phyloP scores from a whole-genome alignment of 1,140 invertebrate species.

The Stegodyphus dumicola region DNA sequence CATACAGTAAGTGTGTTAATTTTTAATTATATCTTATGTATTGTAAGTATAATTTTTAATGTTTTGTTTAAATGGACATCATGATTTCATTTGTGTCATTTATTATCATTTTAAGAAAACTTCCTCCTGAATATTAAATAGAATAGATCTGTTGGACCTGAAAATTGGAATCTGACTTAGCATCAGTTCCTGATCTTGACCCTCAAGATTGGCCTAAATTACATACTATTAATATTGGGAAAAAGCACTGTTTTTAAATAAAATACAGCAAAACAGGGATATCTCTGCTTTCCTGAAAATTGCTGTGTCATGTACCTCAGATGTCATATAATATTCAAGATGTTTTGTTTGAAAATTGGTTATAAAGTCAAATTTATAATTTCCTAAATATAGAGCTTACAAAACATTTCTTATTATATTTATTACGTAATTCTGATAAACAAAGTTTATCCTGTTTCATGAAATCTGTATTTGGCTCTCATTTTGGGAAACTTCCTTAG shows the following conservation, averaged over 20 bases:
- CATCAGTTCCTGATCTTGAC: no score
- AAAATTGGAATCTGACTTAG: no score
- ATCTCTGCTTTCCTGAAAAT: no score
- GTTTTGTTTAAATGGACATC: background rate
- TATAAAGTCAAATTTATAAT: background rate
- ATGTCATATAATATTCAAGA: no score
- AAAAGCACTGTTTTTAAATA: no score
- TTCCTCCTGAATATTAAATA: background rate
- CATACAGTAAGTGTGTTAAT: constrained; percentile 26
- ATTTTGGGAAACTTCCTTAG: background rate
- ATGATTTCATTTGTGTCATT: background rate
- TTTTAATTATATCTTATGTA: background rate
- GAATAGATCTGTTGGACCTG: no score
- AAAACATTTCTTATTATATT: background rate
- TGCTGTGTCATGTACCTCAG: no score
- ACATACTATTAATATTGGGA: no score
- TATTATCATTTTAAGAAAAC: background rate
- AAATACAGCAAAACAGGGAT: no score
- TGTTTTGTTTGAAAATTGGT: background rate
- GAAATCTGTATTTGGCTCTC: background rate
- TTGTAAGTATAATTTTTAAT: background rate
- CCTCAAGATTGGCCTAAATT: no score
- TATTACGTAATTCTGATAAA: background rate
- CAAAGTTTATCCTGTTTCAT: background rate
- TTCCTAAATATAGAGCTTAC: background rate